Conservation (phyloP, 2,113 vertebrate genomes). For the chimpanzee (Pan troglodytes) region NHGRI_mPanTro3-v2.1_pri NC_072420.2:35614001-35614500, state of each 20-base stretch:
- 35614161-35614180: background rate
- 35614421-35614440: too few species aligned
- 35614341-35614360: too few species aligned
- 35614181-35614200: background rate
- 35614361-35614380: too few species aligned
- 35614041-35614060: background rate
- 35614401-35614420: too few species aligned
- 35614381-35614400: too few species aligned
- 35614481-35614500: too few species aligned
- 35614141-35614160: background rate
- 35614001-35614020: background rate
- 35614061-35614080: conserved; percentile 13
- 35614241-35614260: background rate
- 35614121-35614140: background rate
- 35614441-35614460: too few species aligned
- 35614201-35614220: background rate
- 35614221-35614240: background rate
- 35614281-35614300: background rate
- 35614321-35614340: background rate
- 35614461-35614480: too few species aligned
- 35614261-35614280: background rate
- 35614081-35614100: background rate
- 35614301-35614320: background rate
- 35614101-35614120: background rate
- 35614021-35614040: background rate